A percentile compares a stretch with the other conserved stretches of the same genome.
phyloP scores from a whole-genome alignment of 2,113 vertebrate species.

The Balaenoptera acutorostrata region DNA sequence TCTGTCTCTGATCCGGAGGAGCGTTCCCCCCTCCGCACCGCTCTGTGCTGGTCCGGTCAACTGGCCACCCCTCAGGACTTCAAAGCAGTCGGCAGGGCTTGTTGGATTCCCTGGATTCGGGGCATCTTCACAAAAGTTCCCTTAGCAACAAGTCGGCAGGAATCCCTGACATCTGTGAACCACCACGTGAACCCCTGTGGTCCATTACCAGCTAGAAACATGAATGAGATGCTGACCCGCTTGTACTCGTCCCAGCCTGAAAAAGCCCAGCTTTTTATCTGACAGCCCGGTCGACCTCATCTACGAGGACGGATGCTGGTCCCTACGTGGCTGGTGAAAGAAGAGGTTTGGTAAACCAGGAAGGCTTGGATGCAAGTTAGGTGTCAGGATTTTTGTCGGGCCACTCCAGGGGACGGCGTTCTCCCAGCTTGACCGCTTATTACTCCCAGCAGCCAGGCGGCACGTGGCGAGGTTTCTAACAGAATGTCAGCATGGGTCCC shows the following conservation, averaged over 20 bases:
- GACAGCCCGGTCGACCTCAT: no score
- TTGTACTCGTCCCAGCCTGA: neutral
- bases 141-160: constrained; percentile 62
- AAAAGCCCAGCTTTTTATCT: neutral
- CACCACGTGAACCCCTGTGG: neutral
- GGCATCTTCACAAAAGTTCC: constrained; percentile 53
- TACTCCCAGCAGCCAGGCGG: neutral
- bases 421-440: neutral
- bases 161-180: constrained; percentile 35
- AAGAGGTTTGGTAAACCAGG: neutral
- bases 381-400: neutral
- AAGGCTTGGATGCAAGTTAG: neutral
- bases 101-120: neutral
- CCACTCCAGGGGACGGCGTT: neutral
- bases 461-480: neutral
- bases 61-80: neutral
- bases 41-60: neutral
- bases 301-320: neutral
- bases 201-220: neutral
- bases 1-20: neutral
- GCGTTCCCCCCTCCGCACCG: neutral
- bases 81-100: constrained; percentile 7
- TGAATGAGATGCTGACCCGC: neutral
- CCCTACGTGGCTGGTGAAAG: neutral
- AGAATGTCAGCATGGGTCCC: neutral